These are phyloP conservation scores for Nannobrachium achirus DNA, from an alignment of 2,113 vertebrate species.

Conservation along the genomic window DNA sequence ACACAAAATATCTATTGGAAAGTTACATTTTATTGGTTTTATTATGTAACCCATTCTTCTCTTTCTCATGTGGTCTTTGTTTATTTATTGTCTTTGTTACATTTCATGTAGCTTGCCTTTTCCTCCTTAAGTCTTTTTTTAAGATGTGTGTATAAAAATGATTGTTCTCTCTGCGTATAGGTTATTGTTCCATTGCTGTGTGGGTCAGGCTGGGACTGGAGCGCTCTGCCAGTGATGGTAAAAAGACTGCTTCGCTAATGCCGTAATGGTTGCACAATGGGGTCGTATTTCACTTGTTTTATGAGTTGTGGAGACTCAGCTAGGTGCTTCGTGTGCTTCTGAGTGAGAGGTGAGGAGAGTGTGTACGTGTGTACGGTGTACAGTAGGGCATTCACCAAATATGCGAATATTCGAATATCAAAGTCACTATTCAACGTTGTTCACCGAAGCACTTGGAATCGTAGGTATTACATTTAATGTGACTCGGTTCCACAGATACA, in stretches of 20 bases:
- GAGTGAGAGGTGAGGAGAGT: conserved; percentile 16
- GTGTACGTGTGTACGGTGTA: conserved; percentile 24
- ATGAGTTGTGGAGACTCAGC: conserved; percentile 50
- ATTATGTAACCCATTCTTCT: conserved; percentile 8
- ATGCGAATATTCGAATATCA: no score
- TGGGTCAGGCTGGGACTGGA: conserved; percentile 33
- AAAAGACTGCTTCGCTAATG: conserved; percentile 45
- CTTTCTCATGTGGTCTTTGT: conserved; percentile 38
- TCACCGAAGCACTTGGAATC: no score
- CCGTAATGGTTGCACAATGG: conserved; percentile 66
- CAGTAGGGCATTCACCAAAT: no score
- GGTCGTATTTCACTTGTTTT: conserved; percentile 69
- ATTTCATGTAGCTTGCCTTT: conserved; percentile 21
- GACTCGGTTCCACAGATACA: no score
- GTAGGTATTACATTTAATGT: no score
- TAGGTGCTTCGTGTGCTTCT: conserved; percentile 32
- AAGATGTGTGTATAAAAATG: conserved; percentile 28
- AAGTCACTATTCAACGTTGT: no score
- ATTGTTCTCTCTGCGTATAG: conserved; percentile 39
- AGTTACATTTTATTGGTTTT: conserved; percentile 37
- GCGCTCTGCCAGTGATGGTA: conserved; percentile 47
- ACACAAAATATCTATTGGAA: conserved; percentile 33
- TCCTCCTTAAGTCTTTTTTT: conserved; percentile 15
- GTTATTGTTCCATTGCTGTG: conserved; percentile 41
- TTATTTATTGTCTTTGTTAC: conserved; percentile 34